phyloP scores from a whole-genome alignment of 2,888 invertebrate species.

The Eristalis arbustorum region DNA sequence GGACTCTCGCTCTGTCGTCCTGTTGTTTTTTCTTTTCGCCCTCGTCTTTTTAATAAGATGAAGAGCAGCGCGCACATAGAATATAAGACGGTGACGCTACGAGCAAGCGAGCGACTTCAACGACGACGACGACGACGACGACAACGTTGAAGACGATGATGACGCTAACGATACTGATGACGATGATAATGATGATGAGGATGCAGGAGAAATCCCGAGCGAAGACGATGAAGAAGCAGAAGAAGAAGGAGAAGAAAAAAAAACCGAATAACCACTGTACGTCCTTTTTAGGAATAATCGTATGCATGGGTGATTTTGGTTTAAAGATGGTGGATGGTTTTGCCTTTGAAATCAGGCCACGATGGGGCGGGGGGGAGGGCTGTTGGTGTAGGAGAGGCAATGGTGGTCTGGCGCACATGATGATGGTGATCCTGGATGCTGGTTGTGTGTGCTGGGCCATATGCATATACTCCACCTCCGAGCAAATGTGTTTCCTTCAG shows the following conservation, averaged over 20 bases:
- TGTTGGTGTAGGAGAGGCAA: too few species aligned
- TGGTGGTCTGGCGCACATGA: too few species aligned
- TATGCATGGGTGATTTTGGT: slow-evolving; percentile 63
- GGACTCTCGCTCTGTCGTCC: slow-evolving; percentile 1
- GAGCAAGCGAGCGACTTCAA: slow-evolving; percentile 21
- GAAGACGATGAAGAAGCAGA: slow-evolving; percentile 14
- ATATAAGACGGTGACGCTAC: slow-evolving; percentile 50
- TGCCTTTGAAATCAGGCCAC: neutral
- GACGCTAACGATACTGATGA: slow-evolving; percentile 35
- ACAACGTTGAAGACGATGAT: too few species aligned
- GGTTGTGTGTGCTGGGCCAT: neutral
- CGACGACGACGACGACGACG: slow-evolving; percentile 33
- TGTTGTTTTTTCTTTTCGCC: slow-evolving; percentile 63
- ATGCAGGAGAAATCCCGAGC: neutral
- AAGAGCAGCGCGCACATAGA: slow-evolving; percentile 50
- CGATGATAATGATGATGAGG: slow-evolving; percentile 45
- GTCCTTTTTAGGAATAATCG: slow-evolving; percentile 67
- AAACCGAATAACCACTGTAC: slow-evolving; percentile 42
- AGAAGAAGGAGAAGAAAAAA: slow-evolving; percentile 11
- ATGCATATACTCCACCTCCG: neutral
- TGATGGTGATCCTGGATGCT: too few species aligned
- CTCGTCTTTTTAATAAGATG: slow-evolving; percentile 68
- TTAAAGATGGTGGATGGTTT: slow-evolving; percentile 11
- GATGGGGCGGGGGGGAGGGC: neutral
- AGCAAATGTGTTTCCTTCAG: neutral